Conservation (phyloP, 2,113 vertebrate species). For the Rhea americana region DNA sequence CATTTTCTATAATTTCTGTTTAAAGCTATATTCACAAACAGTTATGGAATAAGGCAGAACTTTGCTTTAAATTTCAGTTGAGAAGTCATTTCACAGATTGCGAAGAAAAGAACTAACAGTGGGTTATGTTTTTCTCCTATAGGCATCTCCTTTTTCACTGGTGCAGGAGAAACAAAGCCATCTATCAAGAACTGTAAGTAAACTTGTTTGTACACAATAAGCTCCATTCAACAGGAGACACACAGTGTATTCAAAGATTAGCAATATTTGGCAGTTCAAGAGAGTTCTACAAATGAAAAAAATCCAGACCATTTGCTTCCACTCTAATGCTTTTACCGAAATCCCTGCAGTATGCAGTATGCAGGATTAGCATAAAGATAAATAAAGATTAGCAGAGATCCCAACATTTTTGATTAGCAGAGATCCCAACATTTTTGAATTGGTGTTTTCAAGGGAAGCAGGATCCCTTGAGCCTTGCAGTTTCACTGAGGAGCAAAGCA, state of each 20-base stretch:
- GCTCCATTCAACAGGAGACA: neutral
- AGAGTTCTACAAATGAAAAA: neutral
- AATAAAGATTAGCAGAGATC: neutral
- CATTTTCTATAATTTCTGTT: neutral
- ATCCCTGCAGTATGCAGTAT: neutral
- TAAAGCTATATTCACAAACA: neutral
- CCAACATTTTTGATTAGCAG: neutral
- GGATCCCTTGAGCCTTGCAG: neutral
- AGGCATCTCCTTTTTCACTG: conserved; percentile 62
- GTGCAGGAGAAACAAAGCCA: conserved; percentile 51
- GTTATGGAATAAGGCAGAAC: neutral
- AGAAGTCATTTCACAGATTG: neutral
- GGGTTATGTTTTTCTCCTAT: neutral
- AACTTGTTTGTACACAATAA: neutral
- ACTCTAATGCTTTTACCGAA: neutral
- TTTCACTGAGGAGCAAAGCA: neutral
- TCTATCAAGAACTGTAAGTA: conserved; percentile 64
- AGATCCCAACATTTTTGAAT: neutral
- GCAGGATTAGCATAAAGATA: neutral
- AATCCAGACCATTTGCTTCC: too few species aligned
- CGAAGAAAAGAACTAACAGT: neutral
- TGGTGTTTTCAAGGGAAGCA: neutral
- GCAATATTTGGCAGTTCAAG: neutral
- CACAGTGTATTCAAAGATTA: neutral
- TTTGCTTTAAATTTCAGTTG: neutral